Conservation (phyloP, 2,888 invertebrate genomes). For the Poecilus cupreus region DNA sequence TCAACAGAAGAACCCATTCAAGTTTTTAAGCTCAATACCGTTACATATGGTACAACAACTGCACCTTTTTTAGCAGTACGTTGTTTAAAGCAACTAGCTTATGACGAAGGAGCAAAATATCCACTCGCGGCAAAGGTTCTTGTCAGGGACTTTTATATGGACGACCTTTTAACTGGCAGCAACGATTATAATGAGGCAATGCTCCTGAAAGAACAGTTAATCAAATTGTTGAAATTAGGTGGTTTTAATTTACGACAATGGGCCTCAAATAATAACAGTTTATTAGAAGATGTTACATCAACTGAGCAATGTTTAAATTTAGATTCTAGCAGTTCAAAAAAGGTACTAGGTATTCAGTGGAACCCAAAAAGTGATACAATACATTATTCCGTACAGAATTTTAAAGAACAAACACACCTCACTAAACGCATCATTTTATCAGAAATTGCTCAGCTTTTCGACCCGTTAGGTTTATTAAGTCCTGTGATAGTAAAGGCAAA, state of each 20-base stretch:
- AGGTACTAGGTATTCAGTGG: constrained; percentile 22
- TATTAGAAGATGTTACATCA: not conserved
- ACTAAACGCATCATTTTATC: constrained; percentile 24
- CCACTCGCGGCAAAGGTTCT: constrained; percentile 6
- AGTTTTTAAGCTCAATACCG: constrained; percentile 62
- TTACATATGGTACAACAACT: constrained; percentile 66
- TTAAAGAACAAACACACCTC: not conserved
- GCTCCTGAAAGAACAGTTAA: constrained; percentile 8
- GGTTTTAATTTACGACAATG: constrained; percentile 29
- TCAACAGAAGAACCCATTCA: constrained; percentile 58
- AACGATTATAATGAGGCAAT: constrained; percentile 12
- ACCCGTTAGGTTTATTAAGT: constrained; percentile 23
- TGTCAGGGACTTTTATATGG: not conserved
- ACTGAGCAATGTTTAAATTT: not conserved
- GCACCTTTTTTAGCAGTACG: constrained; percentile 62
- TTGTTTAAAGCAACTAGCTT: constrained; percentile 52
- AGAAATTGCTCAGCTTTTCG: not conserved
- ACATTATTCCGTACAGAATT: not conserved
- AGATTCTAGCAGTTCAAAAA: constrained; percentile 1
- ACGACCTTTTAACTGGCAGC: not conserved
- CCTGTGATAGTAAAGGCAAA: too few relatives aligned
- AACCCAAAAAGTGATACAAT: constrained; percentile 56
- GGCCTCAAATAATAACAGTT: not conserved
- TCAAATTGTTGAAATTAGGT: constrained; percentile 23
- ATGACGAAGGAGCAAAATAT: constrained; percentile 4